Evolutionary conservation across 2,797 vertebrate species (phyloP), one percentile per base, ranked within the genome.

Genomic region (Diplodus puntazzo): DNA sequence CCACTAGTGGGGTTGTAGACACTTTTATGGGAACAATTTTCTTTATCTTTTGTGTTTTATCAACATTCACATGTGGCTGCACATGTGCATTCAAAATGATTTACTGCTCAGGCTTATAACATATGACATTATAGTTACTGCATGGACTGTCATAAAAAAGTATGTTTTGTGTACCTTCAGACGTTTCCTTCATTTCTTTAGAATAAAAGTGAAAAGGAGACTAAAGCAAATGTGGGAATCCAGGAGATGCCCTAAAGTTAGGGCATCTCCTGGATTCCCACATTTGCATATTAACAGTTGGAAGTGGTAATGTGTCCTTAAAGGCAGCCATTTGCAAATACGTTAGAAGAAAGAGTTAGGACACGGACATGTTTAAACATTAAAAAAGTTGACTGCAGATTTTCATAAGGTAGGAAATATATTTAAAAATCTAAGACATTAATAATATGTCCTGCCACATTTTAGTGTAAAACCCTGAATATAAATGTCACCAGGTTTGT

Each of bases 1-100:
- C 49, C 49, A 65, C 30, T 55, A n/a, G 69, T 64, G 48, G 48
- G 0, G 59, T 53, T 72, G 5, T 54, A 49, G 77, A 76, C 4
- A 2, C 1, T 45, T 57, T 55, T 30, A 46, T n/a, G 16, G 46
- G 54, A 25, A 25, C 39, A 3, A 42, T 20, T n/a, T 52, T 60
- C 1, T 69, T 50, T 65, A 13, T 58, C 11, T 30, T 49, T 25
- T 21, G 17, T 43, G 20, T 16, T 50, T 1, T 12, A 46, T 49
- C 17, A 49, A 16, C 11, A 21, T 45, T 11, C 11, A 30, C n/a
- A 23, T 11, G 1, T 34, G 14, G 17, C 39, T 55, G 43, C 42
- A 57, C 13, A 48, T 53, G 45, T 61, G 18, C 1, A 39, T 39
- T 39, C n/a, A 61, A 30, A 68, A 11, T 11, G 45, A 67, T 64